Percentiles rank a stretch among this genome's conserved stretches.
These are phyloP conservation scores for Luscinia luscinia DNA, from an alignment of 2,797 vertebrate genomes.

Conservation along the genomic window DNA sequence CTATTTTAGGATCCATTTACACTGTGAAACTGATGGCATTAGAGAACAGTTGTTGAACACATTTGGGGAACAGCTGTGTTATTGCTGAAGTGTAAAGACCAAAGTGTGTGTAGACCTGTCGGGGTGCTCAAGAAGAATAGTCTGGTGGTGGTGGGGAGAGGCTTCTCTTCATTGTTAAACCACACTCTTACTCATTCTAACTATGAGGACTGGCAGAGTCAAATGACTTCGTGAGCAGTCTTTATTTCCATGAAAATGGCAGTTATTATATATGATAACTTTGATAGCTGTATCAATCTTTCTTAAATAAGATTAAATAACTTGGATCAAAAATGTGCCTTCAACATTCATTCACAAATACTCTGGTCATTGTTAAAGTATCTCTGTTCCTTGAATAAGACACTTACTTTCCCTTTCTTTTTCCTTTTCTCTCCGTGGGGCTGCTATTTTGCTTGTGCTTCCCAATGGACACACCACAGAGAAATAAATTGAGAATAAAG, in stretches of 20 bases:
- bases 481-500: conserved; percentile 47
- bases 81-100: conserved; percentile 34
- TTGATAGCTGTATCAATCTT: conserved; percentile 7
- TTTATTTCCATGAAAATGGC: conserved; percentile 20
- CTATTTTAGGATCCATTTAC: conserved; percentile 64
- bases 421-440: background rate
- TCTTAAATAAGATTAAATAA: conserved; percentile 9
- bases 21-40: conserved; percentile 37
- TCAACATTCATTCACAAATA: background rate
- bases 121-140: background rate
- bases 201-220: background rate
- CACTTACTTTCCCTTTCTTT: background rate
- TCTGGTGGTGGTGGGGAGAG: background rate
- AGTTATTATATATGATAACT: conserved; percentile 9
- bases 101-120: conserved; percentile 3
- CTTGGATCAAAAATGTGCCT: background rate
- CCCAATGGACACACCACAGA: background rate
- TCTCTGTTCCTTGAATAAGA: background rate
- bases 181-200: background rate
- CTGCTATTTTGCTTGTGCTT: conserved; percentile 30
- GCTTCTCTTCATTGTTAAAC: background rate
- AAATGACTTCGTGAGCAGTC: background rate
- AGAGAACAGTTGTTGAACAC: conserved; percentile 45
- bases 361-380: background rate
- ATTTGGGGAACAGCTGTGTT: conserved; percentile 56